Evolutionary conservation across 2,888 invertebrate species (phyloP).

Genomic region (Stenchaetothrips biformis): DNA sequence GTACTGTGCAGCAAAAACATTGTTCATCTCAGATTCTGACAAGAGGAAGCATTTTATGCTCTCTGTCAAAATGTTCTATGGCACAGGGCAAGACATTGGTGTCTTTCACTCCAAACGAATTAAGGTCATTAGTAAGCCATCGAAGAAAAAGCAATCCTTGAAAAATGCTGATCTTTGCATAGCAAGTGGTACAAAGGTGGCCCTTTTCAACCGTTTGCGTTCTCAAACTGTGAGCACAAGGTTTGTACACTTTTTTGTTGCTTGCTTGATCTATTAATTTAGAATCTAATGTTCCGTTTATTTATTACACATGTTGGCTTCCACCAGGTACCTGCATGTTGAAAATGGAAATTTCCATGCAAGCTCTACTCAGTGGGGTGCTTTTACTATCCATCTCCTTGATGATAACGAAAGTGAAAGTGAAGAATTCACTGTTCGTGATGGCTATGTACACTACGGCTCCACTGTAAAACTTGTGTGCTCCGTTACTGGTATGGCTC

Average conservation of each 20-base stretch:
- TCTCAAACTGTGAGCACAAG: conserved; percentile 98
- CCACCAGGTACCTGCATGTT: conserved; percentile 84
- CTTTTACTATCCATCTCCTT: conserved; percentile 95
- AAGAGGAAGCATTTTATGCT: conserved; percentile 99
- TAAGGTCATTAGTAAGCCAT: conserved; percentile 99
- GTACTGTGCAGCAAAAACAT: conserved; percentile 98
- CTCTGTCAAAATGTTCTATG: conserved; percentile 98
- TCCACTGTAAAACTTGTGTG: conserved; percentile 98
- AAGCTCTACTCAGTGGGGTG: conserved; percentile 99
- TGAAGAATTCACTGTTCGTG: conserved; percentile 86
- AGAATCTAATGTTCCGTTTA: neutral
- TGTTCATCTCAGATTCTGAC: conserved; percentile 98
- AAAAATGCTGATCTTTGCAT: conserved; percentile 99
- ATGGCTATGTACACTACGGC: conserved; percentile 98
- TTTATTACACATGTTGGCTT: neutral
- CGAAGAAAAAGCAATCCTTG: conserved; percentile 98
- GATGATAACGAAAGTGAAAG: conserved; percentile 98
- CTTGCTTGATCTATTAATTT: neutral
- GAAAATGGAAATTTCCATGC: conserved; percentile 99
- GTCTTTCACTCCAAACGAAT: conserved; percentile 98
- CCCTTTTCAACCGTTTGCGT: conserved; percentile 93
- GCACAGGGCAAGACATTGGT: conserved; percentile 96
- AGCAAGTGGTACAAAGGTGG: conserved; percentile 98
- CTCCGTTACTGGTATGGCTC: conserved; percentile 97
- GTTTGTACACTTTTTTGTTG: neutral